phyloP scores from a whole-genome alignment of 1,140 invertebrate genomes.

The Hypothenemus hampei region DNA sequence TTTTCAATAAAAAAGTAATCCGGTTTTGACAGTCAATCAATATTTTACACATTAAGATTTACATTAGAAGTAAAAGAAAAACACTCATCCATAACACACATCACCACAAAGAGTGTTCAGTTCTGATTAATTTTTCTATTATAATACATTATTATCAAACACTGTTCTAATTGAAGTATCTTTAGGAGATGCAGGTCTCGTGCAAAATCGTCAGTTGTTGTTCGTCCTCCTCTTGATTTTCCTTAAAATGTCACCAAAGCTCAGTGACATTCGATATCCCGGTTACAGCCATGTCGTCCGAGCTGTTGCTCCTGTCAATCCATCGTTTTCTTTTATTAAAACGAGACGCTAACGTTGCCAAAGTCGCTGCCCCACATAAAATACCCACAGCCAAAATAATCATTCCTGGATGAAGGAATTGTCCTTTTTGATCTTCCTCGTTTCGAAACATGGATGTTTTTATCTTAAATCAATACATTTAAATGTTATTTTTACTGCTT shows the following conservation, averaged over 20 bases:
- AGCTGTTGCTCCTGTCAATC: slow-evolving; percentile 43
- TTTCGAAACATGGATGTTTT: slow-evolving; percentile 41
- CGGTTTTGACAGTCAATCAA: too few relatives aligned
- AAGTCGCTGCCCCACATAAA: slow-evolving; percentile 23
- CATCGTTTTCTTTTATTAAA: slow-evolving; percentile 25
- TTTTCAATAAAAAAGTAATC: too few relatives aligned
- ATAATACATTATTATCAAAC: slow-evolving; percentile 32
- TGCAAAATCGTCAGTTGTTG: slow-evolving; percentile 52
- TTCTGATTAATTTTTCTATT: too few relatives aligned
- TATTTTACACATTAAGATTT: too few relatives aligned
- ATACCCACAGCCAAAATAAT: slow-evolving; percentile 44
- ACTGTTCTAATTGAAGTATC: slow-evolving; percentile 1
- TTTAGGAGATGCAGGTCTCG: slow-evolving; percentile 44
- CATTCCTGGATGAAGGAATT: slow-evolving; percentile 49
- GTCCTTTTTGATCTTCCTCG: slow-evolving; percentile 12
- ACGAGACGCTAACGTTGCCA: slow-evolving; percentile 44
- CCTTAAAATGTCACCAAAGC: slow-evolving; percentile 62
- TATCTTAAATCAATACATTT: slow-evolving; percentile 21
- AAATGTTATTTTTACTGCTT: too few relatives aligned
- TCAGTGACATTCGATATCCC: slow-evolving; percentile 60
- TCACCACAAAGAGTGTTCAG: too few relatives aligned
- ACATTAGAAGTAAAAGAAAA: too few relatives aligned
- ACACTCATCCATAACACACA: not conserved
- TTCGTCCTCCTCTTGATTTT: slow-evolving; percentile 46
- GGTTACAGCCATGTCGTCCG: slow-evolving; percentile 63